Evolutionary conservation across 92 coral and sea anemone species (phyloP), one percentile per base, ranked within the genome.

Genomic region (Phymanthus crucifer): DNA sequence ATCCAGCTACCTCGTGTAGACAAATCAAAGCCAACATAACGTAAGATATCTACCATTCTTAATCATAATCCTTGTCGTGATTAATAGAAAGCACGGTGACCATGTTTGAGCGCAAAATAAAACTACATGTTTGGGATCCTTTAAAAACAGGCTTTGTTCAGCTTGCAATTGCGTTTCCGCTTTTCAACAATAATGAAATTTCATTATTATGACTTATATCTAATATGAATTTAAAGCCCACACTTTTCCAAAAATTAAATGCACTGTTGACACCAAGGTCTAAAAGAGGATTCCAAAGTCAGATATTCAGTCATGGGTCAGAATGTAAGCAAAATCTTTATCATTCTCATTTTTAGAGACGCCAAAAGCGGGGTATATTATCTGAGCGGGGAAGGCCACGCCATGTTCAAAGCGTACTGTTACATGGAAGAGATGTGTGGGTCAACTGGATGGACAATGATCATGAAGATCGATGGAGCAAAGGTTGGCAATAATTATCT

Each of bases 1-100:
- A 86, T 35, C 89, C 89, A 34, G 89, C 82, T n/a, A 3, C 61
- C 19, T 86, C 89, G 27, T 86, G 89, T 40, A 26, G 38, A 34
- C 71, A 46, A 33, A 86, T 86, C 71, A 29, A 56, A 34, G 16
- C 31, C 33, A 74, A 58, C 32, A 68, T 56, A 57, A 40, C 31
- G 89, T 86, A 54, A 54, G 64, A 54, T 21, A 54, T 54, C 10
- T 19, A 21, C 23, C 18, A 50, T 16, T 16, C 19, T 50, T 13
- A 16, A 50, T 50, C 0, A 50, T 13, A 50, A 21, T 50, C 4
- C 18, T 50, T 50, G 57, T 50, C 13, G 19, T 10, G 57, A 14
- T 50, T 14, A 16, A 50, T 10, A 50, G 64, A 21, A 23, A 54
- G 7, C 6, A 54, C 1, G 1, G 27, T 14, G 26, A 29, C 29